phyloP scores from a whole-genome alignment of 2,888 invertebrate species.

The Drosophila tanythrix region DNA sequence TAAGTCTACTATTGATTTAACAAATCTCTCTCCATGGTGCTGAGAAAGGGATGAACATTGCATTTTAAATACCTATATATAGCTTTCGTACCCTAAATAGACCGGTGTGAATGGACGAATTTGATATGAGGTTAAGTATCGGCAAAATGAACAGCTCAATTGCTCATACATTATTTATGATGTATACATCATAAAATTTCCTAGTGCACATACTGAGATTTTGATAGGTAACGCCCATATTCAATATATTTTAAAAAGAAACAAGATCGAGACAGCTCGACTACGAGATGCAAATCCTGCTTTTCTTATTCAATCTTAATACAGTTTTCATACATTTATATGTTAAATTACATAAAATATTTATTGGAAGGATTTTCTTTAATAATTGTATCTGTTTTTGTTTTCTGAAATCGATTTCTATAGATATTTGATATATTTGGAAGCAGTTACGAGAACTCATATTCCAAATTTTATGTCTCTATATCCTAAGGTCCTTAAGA shows the following conservation, averaged over 20 bases:
- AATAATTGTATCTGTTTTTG: neutral
- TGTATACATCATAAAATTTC: neutral
- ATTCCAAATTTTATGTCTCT: neutral
- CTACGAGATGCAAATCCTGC: neutral
- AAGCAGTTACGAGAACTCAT: neutral
- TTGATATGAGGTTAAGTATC: slow-evolving; percentile 1
- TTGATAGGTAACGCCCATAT: neutral
- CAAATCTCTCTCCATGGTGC: slow-evolving; percentile 34
- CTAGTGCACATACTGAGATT: neutral
- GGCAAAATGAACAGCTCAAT: neutral
- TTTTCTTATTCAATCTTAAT: neutral
- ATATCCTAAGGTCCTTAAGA: neutral
- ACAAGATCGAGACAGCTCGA: neutral
- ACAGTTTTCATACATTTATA: neutral
- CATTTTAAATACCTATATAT: slow-evolving; percentile 12
- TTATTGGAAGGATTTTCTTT: neutral
- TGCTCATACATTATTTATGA: too few species aligned
- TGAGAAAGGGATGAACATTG: slow-evolving; percentile 6
- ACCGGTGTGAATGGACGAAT: neutral
- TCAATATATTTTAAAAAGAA: neutral
- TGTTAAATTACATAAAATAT: neutral
- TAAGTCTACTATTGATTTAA: slow-evolving; percentile 79
- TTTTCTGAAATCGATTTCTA: neutral
- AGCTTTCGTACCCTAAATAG: neutral
- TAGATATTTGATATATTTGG: neutral